These are phyloP conservation scores for Anas platyrhynchos DNA, from an alignment of 2,113 vertebrate genomes.

Conservation along the genomic window DNA sequence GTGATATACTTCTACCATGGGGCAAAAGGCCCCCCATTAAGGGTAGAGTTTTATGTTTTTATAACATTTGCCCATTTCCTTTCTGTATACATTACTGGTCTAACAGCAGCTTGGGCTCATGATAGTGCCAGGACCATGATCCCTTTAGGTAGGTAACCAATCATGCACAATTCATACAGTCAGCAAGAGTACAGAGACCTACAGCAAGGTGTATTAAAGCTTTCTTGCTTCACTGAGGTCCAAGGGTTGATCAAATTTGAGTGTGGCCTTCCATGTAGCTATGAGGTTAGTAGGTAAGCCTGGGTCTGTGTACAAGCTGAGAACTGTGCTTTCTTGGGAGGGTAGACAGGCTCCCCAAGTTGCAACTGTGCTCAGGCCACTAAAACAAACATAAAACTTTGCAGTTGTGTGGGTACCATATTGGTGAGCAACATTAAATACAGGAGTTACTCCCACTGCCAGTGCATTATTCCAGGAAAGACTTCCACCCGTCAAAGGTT, in stretches of 20 bases:
- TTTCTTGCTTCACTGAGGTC: rapidly evolving
- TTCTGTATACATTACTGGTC: not conserved
- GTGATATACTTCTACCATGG: not conserved
- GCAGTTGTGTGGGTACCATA: not conserved
- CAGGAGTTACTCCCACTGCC: not conserved
- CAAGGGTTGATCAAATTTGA: not conserved
- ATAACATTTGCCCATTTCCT: not conserved
- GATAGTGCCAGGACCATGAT: not conserved
- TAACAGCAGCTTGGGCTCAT: not conserved
- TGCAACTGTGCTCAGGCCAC: not conserved
- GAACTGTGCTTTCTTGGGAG: not conserved
- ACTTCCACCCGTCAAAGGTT: not conserved
- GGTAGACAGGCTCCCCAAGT: not conserved
- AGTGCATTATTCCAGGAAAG: not conserved
- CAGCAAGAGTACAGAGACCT: not conserved
- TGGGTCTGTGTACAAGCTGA: rapidly evolving
- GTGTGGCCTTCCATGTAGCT: not conserved
- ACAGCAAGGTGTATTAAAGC: not conserved
- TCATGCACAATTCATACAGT: not conserved
- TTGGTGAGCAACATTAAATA: not conserved
- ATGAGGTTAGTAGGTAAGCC: not conserved
- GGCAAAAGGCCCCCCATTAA: not conserved
- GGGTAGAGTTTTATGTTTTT: not conserved
- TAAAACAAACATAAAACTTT: not conserved
- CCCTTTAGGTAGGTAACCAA: not conserved